These are phyloP conservation scores for Eucidaris tribuloides DNA, from an alignment of 35 echinoderm and acorn worm genomes.

Conservation along the genomic window DNA sequence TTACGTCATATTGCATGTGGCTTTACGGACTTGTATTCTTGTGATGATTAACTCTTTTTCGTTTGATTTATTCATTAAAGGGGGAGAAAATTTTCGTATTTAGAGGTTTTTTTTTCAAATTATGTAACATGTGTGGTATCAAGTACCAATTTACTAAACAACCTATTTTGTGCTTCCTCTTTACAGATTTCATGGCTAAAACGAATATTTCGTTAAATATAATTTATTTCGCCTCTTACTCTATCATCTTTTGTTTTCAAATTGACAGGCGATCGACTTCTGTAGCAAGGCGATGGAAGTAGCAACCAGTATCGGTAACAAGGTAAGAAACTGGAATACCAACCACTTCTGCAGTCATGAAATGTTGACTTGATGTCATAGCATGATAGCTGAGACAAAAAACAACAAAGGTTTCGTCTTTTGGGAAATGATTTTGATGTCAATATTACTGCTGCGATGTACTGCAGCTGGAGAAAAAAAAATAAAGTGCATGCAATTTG, in stretches of 20 bases:
- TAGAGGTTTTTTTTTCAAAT: neutral
- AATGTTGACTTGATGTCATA: too few relatives aligned
- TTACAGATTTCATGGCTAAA: neutral
- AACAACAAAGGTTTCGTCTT: too few relatives aligned
- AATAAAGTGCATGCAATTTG: too few relatives aligned
- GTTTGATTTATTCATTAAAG: neutral
- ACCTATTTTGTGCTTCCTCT: neutral
- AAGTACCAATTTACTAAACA: neutral
- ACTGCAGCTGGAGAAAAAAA: too few relatives aligned
- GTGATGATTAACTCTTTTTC: neutral
- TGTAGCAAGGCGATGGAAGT: conserved; percentile 53
- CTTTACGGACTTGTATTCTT: too few relatives aligned
- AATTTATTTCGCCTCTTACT: neutral
- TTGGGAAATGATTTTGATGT: too few relatives aligned
- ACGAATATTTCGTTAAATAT: neutral
- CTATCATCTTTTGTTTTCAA: neutral
- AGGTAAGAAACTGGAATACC: too few relatives aligned
- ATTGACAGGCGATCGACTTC: conserved; percentile 62
- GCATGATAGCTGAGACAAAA: too few relatives aligned
- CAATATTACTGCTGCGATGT: too few relatives aligned
- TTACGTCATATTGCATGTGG: too few relatives aligned
- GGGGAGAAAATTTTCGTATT: neutral
- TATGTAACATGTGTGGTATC: neutral
- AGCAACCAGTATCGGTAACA: conserved; percentile 70
- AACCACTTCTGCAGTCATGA: too few relatives aligned